Conservation (phyloP, 2,888 invertebrate species). For the Phalera bucephala region DNA sequence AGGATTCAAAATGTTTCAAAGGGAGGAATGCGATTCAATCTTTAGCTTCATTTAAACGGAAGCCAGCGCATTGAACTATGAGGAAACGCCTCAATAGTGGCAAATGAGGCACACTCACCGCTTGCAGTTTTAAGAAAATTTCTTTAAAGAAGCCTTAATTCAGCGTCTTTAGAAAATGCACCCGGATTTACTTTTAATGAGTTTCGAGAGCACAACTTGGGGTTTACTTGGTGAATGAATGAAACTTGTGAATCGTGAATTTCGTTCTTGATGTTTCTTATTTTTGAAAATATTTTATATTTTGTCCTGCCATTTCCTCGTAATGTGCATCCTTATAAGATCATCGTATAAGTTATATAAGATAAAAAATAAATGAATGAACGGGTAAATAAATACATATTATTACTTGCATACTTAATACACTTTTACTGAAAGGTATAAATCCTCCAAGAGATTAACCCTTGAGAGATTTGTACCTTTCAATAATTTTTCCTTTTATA, state of each 20-base stretch:
- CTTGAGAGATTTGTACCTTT: too few relatives aligned
- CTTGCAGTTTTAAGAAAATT: conserved; percentile 73
- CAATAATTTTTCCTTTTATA: too few relatives aligned
- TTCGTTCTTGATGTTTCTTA: background rate
- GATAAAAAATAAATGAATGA: too few relatives aligned
- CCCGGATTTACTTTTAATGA: conserved; percentile 81
- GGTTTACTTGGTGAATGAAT: conserved; percentile 76
- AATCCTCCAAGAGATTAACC: too few relatives aligned
- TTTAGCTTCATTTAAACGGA: conserved; percentile 60
- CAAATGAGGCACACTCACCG: conserved; percentile 75
- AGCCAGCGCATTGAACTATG: conserved; percentile 58
- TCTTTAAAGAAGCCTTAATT: conserved; percentile 74
- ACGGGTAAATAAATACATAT: too few relatives aligned
- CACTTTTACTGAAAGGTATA: too few relatives aligned
- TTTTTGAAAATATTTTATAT: conserved; percentile 1
- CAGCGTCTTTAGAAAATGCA: conserved; percentile 79
- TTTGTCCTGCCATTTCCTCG: too few relatives aligned
- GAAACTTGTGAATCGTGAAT: background rate
- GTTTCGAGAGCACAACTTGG: conserved; percentile 73
- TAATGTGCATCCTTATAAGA: too few relatives aligned
- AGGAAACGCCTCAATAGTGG: conserved; percentile 69
- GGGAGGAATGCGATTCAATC: conserved; percentile 51
- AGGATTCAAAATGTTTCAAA: conserved; percentile 40
- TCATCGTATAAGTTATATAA: too few relatives aligned
- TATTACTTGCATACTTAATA: too few relatives aligned